Evolutionary conservation across 2,797 vertebrate species (phyloP), one percentile per base, ranked within the genome.

Genomic region (Peromyscus aztecus): DNA sequence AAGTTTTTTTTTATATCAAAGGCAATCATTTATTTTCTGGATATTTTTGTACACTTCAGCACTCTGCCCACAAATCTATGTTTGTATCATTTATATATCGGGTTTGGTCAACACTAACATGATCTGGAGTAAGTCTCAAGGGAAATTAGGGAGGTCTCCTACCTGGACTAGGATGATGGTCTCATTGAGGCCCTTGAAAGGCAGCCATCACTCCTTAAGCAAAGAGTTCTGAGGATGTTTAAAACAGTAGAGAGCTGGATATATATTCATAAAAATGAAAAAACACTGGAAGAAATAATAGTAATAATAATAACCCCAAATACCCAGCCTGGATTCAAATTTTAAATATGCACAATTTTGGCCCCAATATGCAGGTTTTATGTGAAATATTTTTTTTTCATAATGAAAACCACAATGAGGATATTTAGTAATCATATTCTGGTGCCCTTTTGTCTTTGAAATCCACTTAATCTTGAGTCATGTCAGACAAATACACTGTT

Each of bases 301-400:
- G 71, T 19, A 16, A 92, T 12, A 16, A 52, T 4, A 14, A 77
- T 77, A 8, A 77, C 34, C 34, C 34, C 52, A 55, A 97, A 94
- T 61, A 88, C 97, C 95, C 95, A 88, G 91, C 59, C 96, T 93
- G 90, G 97, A 96, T 98, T 98, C 95, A n/a, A 46, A 94, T 97
- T 87, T 96, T 69, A 96, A 97, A 94, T 37, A 95, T 80, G 94
- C 95, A 98, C 97, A 98, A 97, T 95, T 94, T 98, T 95, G 97
- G 95, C 97, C 97, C 97, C 98, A 98, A 98, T 98, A 98, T 97
- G 97, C 97, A 97, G 96, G 96, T 98, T 98, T 98, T 98, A 98
- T 97, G 97, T 97, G 98, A 98, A 98, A 98, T 98, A 98, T 40
- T 3, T 14, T 52, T 52, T 13, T 98, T 93, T 94, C 97, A 92